Evolutionary conservation across 2,113 vertebrate species (phyloP), one percentile per base, ranked within the genome.

Genomic region (Esox niger): DNA sequence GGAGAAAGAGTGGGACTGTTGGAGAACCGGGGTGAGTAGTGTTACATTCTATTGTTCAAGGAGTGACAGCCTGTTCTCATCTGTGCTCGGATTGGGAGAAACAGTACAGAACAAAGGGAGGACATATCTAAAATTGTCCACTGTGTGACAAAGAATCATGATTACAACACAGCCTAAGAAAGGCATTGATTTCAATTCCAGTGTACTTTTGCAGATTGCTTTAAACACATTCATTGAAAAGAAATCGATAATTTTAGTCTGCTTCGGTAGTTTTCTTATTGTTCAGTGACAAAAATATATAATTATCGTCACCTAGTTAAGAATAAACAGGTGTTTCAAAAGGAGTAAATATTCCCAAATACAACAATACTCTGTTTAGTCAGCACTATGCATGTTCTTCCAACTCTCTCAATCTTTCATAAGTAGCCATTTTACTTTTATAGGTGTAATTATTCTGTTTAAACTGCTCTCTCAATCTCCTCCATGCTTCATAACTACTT

Each of bases 11-110:
- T 57, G 69, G 62, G 70, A 71, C 59, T 62, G 74, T 72, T 64
- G 25, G 66, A 76, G 75, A 29, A 61, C 71, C 62, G 66, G 67
- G 17, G 82, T 78, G 71, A 68, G 65, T 56, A 68, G 30, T 46
- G 56, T 66, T 58, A 38, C 10, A 60, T 64, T 27, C 71, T 31
- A 80, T 88, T 88, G 87, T 86, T 85, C 78, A 68, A 70, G 21
- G 62, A 52, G 38, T 76, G 73, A 79, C 78, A 82, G 78, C 70
- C 67, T 65, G 56, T 73, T 85, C 62, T 79, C 69, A 71, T 75
- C 56, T 30, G 8, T 52, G 20, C 61, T 32, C 32, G 8, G 31
- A 32, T 1, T 25, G 4, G 15, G 26, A 29, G 1, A 1, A 15
- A 43, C 38, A 10, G 0, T 43, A 17, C 38, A 43, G 38, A 15